phyloP scores from a whole-genome alignment of 53 echinoderm and acorn worm genomes.

The Luidia sarsii region DNA sequence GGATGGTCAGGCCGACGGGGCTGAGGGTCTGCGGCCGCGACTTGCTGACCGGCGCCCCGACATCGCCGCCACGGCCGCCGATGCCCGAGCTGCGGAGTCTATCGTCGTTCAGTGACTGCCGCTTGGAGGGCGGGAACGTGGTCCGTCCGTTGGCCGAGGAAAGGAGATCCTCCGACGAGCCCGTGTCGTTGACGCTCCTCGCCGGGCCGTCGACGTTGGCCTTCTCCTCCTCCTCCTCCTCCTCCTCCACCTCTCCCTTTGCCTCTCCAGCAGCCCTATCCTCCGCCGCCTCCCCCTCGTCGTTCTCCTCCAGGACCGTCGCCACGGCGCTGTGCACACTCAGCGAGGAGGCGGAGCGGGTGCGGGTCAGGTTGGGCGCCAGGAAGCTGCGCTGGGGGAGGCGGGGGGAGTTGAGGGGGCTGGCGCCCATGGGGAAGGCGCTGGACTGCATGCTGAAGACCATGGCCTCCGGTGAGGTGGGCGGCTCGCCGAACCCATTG shows the following conservation, averaged over 20 bases:
- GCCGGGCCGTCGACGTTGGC: not conserved
- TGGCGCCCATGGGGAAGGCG: slow-evolving; percentile 25
- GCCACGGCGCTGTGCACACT: not conserved
- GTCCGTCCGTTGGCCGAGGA: not conserved
- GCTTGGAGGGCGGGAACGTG: not conserved
- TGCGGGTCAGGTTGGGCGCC: not conserved
- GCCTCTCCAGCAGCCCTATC: not conserved
- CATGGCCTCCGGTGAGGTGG: slow-evolving; percentile 31
- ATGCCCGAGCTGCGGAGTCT: not conserved
- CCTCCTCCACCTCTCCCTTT: not conserved
- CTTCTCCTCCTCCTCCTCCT: not conserved
- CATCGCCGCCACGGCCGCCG: not conserved
- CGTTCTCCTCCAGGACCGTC: not conserved
- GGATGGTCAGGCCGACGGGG: not conserved
- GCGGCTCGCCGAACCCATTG: slow-evolving; percentile 23
- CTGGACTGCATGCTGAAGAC: slow-evolving; percentile 31
- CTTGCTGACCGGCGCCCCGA: not conserved
- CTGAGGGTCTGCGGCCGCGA: not conserved
- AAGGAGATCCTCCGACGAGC: not conserved
- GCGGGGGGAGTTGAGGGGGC: slow-evolving; percentile 45
- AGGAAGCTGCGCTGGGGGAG: slow-evolving; percentile 19
- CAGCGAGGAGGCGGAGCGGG: slow-evolving; percentile 8
- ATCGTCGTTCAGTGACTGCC: not conserved
- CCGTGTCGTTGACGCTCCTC: not conserved
- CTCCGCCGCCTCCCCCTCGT: slow-evolving; percentile 12